phyloP scores from a whole-genome alignment of 2,113 vertebrate genomes.

The Marcusenius ussheri region DNA sequence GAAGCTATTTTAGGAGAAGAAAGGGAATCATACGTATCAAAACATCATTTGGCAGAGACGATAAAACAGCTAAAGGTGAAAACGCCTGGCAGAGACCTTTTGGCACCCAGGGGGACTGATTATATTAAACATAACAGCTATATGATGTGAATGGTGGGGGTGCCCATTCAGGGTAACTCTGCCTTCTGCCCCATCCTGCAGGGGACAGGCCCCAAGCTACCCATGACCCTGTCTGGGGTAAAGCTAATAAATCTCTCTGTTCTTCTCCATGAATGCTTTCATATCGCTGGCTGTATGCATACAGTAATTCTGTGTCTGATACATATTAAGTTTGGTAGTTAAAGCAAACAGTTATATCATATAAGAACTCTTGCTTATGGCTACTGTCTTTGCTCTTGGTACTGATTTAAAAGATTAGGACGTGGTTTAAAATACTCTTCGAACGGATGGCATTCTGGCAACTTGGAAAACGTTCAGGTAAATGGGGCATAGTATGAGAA shows the following conservation, averaged over 20 bases:
- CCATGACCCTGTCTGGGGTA: background rate
- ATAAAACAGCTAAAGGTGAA: background rate
- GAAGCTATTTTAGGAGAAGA: background rate
- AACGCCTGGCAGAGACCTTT: background rate
- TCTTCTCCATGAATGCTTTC: background rate
- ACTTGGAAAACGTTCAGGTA: background rate
- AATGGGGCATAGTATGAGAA: background rate
- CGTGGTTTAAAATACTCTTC: background rate
- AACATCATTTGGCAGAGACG: background rate
- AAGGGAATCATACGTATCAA: background rate
- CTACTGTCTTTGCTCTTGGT: background rate
- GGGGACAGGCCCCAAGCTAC: background rate
- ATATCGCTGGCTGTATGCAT: background rate
- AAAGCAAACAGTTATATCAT: background rate
- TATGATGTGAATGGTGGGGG: background rate
- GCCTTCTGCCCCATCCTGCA: background rate
- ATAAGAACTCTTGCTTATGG: background rate
- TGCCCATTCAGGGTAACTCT: background rate
- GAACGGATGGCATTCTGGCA: background rate
- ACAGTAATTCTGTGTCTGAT: background rate
- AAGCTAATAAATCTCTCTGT: background rate
- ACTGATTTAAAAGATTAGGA: background rate
- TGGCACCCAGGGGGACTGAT: background rate
- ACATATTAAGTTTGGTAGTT: background rate
- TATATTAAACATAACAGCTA: background rate